These are phyloP conservation scores for Myoxocephalus aenaeus DNA, from an alignment of 2,797 vertebrate species.

Conservation along the genomic window DNA sequence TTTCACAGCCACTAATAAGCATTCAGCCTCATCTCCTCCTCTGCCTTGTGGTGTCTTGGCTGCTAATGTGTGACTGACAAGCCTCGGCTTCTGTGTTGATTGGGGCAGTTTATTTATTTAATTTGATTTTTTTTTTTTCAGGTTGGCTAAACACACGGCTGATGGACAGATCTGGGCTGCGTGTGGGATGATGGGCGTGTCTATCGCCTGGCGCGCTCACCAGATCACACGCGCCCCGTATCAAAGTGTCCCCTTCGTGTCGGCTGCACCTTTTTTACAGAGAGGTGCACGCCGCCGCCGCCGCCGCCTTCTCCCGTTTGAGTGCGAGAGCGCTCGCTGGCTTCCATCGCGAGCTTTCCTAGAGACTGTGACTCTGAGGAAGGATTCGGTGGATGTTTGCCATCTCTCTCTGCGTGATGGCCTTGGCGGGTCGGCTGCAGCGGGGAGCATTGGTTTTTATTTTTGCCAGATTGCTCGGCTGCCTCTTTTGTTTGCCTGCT, in stretches of 20 bases:
- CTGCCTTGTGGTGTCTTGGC: conserved; percentile 76
- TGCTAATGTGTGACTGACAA: conserved; percentile 83
- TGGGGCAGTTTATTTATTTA: conserved; percentile 56
- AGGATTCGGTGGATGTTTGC: conserved; percentile 43
- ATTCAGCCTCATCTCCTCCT: conserved; percentile 81
- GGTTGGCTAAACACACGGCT: conserved; percentile 62
- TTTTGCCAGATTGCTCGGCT: conserved; percentile 68
- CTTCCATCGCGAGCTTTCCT: conserved; percentile 5
- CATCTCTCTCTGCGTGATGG: conserved; percentile 51
- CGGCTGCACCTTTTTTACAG: background rate
- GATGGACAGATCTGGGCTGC: conserved; percentile 76
- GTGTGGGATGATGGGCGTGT: conserved; percentile 57
- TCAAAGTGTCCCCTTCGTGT: conserved; percentile 34
- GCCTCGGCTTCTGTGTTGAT: conserved; percentile 68
- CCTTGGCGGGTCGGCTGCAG: conserved; percentile 60
- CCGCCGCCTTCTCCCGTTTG: conserved; percentile 5
- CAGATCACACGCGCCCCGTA: background rate
- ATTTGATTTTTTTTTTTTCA: conserved; percentile 20
- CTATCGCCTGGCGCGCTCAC: conserved; percentile 3
- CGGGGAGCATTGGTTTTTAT: conserved; percentile 51
- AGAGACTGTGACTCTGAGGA: conserved; percentile 19
- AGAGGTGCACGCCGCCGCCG: conserved; percentile 13
- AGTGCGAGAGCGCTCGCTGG: background rate
- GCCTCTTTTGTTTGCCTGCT: conserved; percentile 65
- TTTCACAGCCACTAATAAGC: conserved; percentile 83